A percentile compares a stretch with the other conserved stretches of the same genome.
These are phyloP conservation scores for Chaunax sp. DNA, from an alignment of 2,797 vertebrate genomes.

Conservation along the genomic window DNA sequence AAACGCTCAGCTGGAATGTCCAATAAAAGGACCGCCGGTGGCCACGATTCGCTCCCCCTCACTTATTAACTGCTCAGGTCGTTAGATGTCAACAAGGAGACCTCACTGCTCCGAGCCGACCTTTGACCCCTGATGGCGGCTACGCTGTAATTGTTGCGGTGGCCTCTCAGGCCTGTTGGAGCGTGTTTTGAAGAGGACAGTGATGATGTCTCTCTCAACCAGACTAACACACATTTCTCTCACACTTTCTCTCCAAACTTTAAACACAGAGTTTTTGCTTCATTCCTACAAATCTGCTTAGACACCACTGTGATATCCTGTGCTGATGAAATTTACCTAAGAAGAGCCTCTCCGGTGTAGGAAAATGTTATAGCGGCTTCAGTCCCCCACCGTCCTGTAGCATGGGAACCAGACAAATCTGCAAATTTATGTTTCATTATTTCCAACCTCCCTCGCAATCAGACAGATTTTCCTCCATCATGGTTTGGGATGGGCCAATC, in stretches of 20 bases:
- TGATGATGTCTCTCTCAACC: constrained; percentile 26
- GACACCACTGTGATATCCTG: too few relatives aligned
- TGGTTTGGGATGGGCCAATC: too few relatives aligned
- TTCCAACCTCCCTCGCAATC: too few relatives aligned
- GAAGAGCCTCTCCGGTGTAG: too few relatives aligned
- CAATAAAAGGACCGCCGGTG: constrained; percentile 42
- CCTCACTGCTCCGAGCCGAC: constrained; percentile 17
- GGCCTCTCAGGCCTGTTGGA: constrained; percentile 31
- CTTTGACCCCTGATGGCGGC: constrained; percentile 51
- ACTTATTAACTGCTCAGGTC: constrained; percentile 56
- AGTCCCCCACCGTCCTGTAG: too few relatives aligned
- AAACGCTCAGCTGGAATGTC: constrained; percentile 28
- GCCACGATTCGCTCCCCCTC: constrained; percentile 13
- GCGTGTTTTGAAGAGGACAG: constrained; percentile 25
- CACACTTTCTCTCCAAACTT: constrained; percentile 16
- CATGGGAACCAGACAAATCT: too few relatives aligned
- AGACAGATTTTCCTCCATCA: too few relatives aligned
- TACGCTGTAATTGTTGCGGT: constrained; percentile 41
- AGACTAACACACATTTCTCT: constrained; percentile 27
- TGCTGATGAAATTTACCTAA: too few relatives aligned
- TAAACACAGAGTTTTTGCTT: too few relatives aligned
- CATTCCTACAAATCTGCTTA: too few relatives aligned
- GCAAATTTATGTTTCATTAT: too few relatives aligned
- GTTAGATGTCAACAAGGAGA: constrained; percentile 21
- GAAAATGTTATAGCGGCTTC: too few relatives aligned